Evolutionary conservation across 2,888 invertebrate genomes (phyloP).

Genomic region (Drosophila flavopinicola): DNA sequence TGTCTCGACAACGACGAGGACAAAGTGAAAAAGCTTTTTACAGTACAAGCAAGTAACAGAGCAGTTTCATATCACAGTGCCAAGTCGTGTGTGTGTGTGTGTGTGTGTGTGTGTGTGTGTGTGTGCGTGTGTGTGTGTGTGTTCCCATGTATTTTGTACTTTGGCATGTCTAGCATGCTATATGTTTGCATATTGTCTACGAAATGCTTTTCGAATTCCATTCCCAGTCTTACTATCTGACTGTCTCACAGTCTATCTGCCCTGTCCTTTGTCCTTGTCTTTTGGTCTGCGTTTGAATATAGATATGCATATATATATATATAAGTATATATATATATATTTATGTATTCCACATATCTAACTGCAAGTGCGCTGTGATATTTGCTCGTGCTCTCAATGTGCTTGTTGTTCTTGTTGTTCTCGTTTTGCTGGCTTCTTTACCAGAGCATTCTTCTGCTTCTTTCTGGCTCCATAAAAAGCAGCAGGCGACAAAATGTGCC

Average conservation of each 20-base stretch:
- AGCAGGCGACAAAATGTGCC: conserved; percentile 44
- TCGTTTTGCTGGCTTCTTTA: conserved; percentile 1
- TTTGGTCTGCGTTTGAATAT: conserved; percentile 35
- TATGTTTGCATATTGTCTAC: conserved; percentile 78
- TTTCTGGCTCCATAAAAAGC: conserved; percentile 35
- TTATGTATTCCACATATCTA: conserved; percentile 17
- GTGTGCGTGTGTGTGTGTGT: conserved; percentile 14
- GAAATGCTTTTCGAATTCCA: conserved; percentile 63
- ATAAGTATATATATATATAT: not conserved
- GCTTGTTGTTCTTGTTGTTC: conserved; percentile 7
- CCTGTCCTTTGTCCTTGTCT: not conserved
- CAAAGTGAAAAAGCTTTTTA: conserved; percentile 43
- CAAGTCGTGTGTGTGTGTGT: conserved; percentile 7
- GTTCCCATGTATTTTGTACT: conserved; percentile 12
- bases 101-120: conserved; percentile 10
- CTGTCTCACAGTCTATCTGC: conserved; percentile 21
- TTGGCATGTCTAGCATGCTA: conserved; percentile 58
- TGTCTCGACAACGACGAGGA: conserved; percentile 22
- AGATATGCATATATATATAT: not conserved
- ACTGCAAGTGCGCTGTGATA: conserved; percentile 23
- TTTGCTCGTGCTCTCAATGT: conserved; percentile 5
- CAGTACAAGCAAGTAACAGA: conserved; percentile 47
- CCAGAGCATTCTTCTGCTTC: not conserved
- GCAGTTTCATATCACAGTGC: conserved; percentile 14
- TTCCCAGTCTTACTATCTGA: conserved; percentile 44